Evolutionary conservation across 2,797 vertebrate species (phyloP), one percentile per base, ranked within the genome.

Genomic region (Sparidentex hasta): DNA sequence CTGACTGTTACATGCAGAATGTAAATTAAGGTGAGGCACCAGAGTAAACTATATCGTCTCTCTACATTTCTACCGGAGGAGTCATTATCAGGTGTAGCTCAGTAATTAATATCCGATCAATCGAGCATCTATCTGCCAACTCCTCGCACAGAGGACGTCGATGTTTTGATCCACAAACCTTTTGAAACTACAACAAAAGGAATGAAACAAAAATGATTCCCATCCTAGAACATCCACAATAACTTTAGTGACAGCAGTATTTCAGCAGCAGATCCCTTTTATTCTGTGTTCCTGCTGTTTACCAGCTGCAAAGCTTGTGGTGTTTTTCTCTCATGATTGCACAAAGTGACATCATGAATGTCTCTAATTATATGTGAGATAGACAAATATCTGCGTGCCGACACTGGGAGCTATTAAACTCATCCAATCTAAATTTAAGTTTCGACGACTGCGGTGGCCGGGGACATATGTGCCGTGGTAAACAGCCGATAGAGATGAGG

Each of bases 351-450:
- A 74, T 63, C 52, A 59, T 77, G 73, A 80, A 58, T 74, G 23
- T 79, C 70, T 51, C 43, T 62, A 76, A 80, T 74, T 73, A 62
- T 27, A 69, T 38, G 25, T 77, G 64, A 71, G 29, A 71, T 6
- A 23, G 69, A 55, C 58, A 76, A 71, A 81, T 78, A 69, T 84
- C 61, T 78, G 61, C 58, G 51, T 12, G 41, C 74, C 74, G 67
- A 56, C 69, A 43, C 62, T 12, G 46, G 75, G 70, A 76, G 56
- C 68, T 48, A 61, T 52, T 65, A 74, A 21, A 66, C 29, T 6
- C 29, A 72, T 70, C 11, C 43, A 47, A 83, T 83, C 80, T 70
- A 62, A 84, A 80, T 68, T 68, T 71, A 71, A 71, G 65, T 61
- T 65, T 74, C 44, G 29, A 70, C 61, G 62, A 62, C 20, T 27